Conservation (phyloP, 2,888 invertebrate genomes). For the Saturnia japonica region DNA sequence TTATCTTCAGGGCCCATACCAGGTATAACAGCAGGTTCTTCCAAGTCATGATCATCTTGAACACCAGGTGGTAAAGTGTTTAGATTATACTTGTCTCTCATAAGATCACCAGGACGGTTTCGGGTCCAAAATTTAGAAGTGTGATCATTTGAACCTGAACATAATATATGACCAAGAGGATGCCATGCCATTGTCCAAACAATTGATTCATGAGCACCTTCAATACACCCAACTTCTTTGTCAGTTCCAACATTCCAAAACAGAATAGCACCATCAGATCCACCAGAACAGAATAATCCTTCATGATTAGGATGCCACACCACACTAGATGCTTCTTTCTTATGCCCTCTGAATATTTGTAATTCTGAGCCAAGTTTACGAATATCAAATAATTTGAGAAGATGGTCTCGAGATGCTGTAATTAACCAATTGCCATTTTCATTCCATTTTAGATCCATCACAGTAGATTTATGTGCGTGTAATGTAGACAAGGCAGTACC, state of each 20-base stretch:
- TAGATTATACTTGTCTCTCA: constrained; percentile 98
- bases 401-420: constrained; percentile 98
- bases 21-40: constrained; percentile 92
- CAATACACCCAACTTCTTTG: constrained; percentile 98
- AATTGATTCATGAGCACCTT: constrained; percentile 99
- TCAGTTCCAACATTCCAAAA: constrained; percentile 99
- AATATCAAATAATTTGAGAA: constrained; percentile 98
- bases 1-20: constrained; percentile 99
- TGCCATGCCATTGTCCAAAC: constrained; percentile 99
- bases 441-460: constrained; percentile 99
- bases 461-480: constrained; percentile 99
- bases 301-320: constrained; percentile 99
- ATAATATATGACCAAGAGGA: constrained; percentile 98
- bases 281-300: constrained; percentile 97
- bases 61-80: constrained; percentile 94
- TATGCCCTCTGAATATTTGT: constrained; percentile 99
- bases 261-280: constrained; percentile 98
- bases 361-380: constrained; percentile 97
- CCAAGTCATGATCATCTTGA: constrained; percentile 80
- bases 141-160: constrained; percentile 99
- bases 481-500: constrained; percentile 97
- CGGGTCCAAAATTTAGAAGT: constrained; percentile 99
- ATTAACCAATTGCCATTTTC: constrained; percentile 99
- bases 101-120: constrained; percentile 98
- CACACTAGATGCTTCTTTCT: constrained; percentile 98